Conservation (phyloP, 2,113 vertebrate genomes). For the Symphodus melops region DNA sequence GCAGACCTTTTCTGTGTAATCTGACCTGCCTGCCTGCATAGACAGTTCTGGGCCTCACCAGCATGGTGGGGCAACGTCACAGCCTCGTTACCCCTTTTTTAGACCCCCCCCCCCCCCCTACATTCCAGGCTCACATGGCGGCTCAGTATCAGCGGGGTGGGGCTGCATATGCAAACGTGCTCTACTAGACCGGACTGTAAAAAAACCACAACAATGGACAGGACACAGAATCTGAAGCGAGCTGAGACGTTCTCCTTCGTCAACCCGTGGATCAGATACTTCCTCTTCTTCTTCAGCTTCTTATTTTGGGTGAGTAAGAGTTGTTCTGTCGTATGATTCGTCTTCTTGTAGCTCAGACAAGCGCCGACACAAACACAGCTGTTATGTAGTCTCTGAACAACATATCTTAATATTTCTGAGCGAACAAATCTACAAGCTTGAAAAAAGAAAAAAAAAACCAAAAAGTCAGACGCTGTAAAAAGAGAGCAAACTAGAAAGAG, state of each 20-base stretch:
- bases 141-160: conserved; percentile 31
- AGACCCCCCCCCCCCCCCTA: conserved; percentile 29
- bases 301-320: conserved; percentile 82
- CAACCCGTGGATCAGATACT: conserved; percentile 83
- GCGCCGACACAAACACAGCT: conserved; percentile 1
- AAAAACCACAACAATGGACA: conserved; percentile 69
- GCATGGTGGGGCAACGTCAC: conserved; percentile 33
- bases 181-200: conserved; percentile 6
- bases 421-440: conserved; percentile 18
- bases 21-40: conserved; percentile 52
- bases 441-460: not conserved
- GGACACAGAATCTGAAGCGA: conserved; percentile 71
- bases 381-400: conserved; percentile 3
- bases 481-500: not conserved
- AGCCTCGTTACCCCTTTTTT: conserved; percentile 61
- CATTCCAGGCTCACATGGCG: conserved; percentile 41
- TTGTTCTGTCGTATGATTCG: not conserved
- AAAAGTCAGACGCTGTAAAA: not conserved
- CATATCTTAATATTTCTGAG: conserved; percentile 12
- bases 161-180: conserved; percentile 11
- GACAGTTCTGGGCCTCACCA: conserved; percentile 65
- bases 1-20: conserved; percentile 73
- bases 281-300: conserved; percentile 86
- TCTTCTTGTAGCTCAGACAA: not conserved
- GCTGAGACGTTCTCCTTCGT: conserved; percentile 80